phyloP scores from a whole-genome alignment of 2,113 vertebrate species.

The Acrocephalus arundinaceus region DNA sequence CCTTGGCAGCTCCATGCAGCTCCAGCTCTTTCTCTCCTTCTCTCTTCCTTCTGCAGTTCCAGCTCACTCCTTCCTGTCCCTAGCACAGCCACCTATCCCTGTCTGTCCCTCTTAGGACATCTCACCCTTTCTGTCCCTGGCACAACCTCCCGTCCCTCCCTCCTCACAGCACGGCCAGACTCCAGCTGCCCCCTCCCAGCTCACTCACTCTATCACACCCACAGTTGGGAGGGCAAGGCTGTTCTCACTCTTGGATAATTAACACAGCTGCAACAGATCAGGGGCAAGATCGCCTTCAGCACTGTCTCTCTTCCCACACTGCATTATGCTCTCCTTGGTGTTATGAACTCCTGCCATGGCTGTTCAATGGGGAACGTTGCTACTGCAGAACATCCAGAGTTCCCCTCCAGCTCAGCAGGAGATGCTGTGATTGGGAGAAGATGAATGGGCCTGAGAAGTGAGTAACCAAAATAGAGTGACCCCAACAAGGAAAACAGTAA shows the following conservation, averaged over 20 bases:
- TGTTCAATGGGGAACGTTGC: not conserved
- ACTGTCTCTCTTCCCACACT: not conserved
- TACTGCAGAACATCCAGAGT: not conserved
- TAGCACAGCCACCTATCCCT: not conserved
- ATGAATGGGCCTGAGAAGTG: not conserved
- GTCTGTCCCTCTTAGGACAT: not conserved
- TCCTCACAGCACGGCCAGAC: not conserved
- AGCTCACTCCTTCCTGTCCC: not conserved
- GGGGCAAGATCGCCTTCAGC: not conserved
- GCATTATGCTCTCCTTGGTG: not conserved
- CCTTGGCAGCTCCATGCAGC: not conserved
- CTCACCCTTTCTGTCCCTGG: not conserved
- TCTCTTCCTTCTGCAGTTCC: not conserved
- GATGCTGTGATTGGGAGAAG: not conserved
- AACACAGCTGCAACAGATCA: not conserved
- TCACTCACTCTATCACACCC: not conserved
- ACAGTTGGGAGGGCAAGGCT: too few relatives aligned
- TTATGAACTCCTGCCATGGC: not conserved
- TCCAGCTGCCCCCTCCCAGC: not conserved
- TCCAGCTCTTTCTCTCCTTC: not conserved
- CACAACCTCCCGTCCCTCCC: not conserved
- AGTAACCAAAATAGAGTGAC: fast-evolving
- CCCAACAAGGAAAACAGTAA: not conserved
- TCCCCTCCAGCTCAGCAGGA: not conserved
- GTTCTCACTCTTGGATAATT: not conserved